These are phyloP conservation scores for Rhinolophus ferrumequinum DNA, from an alignment of 2,113 vertebrate genomes.

Conservation along the genomic window DNA sequence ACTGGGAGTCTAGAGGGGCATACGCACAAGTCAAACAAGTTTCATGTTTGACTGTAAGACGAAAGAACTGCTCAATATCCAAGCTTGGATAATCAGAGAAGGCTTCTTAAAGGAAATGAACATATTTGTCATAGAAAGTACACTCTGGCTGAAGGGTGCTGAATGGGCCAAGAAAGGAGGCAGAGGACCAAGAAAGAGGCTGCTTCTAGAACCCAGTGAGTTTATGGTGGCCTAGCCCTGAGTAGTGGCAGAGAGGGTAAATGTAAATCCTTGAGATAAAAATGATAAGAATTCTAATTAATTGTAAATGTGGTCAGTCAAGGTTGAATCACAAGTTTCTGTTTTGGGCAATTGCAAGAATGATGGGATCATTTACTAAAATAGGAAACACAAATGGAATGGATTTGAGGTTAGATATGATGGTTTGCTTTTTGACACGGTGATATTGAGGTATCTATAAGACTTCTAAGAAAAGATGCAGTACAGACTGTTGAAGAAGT, in stretches of 20 bases:
- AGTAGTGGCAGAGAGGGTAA: not conserved
- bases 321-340: not conserved
- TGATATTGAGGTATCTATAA: not conserved
- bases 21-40: not conserved
- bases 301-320: not conserved
- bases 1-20: not conserved
- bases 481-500: not conserved
- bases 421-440: not conserved
- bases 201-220: not conserved
- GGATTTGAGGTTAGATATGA: not conserved
- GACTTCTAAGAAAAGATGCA: not conserved
- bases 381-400: not conserved
- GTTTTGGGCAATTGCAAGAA: not conserved
- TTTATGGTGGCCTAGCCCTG: not conserved
- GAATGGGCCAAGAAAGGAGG: not conserved
- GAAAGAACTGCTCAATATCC: not conserved
- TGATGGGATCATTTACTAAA: conserved; percentile 23
- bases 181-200: not conserved
- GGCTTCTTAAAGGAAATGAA: not conserved
- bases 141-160: not conserved
- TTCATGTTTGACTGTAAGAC: not conserved
- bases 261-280: not conserved
- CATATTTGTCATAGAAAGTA: not conserved
- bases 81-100: not conserved
- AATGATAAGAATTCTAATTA: not conserved